Conservation (phyloP, 2,888 invertebrate genomes). For the Amblyteles armatorius region DNA sequence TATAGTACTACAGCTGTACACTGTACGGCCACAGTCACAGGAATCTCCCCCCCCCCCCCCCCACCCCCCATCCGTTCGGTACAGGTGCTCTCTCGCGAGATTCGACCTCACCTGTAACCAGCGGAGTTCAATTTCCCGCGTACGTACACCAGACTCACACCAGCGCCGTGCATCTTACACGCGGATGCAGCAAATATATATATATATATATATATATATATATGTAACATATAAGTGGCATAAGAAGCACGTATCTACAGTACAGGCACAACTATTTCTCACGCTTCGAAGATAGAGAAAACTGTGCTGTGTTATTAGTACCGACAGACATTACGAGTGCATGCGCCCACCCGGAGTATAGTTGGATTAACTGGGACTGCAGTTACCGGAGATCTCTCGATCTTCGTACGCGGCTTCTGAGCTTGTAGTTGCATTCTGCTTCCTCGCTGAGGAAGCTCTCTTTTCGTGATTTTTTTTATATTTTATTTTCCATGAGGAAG, state of each 20-base stretch:
- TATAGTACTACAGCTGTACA: neutral
- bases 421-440: neutral
- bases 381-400: constrained; percentile 45
- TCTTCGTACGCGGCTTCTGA: constrained; percentile 23
- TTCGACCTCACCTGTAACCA: constrained; percentile 37
- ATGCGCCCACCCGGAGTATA: neutral
- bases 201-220: constrained; percentile 14
- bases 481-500: too few species aligned
- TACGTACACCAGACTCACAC: neutral
- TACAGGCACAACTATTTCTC: constrained; percentile 60
- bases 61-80: neutral
- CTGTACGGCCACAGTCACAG: neutral
- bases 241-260: constrained; percentile 40
- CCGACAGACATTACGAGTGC: constrained; percentile 44
- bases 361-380: constrained; percentile 20
- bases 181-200: neutral
- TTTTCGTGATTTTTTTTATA: too few species aligned
- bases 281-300: constrained; percentile 61
- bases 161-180: neutral
- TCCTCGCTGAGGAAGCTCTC: too few species aligned
- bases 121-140: constrained; percentile 31
- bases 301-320: constrained; percentile 59
- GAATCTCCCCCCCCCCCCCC: neutral
- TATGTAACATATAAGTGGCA: constrained; percentile 12
- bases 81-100: constrained; percentile 41